A percentile compares a stretch with the other conserved stretches of the same genome.
Evolutionary conservation across 2,888 invertebrate species (phyloP).

Genomic region (Andrena haemorrhoa): DNA sequence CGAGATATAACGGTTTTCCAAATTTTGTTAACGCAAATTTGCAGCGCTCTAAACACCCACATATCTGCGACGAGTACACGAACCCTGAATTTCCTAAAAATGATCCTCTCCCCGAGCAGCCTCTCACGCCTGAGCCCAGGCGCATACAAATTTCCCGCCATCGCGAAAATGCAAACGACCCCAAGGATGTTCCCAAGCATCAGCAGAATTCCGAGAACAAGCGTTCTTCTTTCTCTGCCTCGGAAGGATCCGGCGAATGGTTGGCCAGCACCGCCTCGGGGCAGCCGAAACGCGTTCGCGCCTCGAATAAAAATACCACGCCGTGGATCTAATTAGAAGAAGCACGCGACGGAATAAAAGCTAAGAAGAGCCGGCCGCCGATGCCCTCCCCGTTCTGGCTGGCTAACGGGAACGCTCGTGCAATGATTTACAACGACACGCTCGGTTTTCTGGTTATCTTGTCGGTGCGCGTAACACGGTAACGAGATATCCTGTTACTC

Average conservation of each 20-base stretch:
- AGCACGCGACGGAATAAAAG: conserved; percentile 51
- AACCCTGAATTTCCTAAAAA: no score
- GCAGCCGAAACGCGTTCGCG: conserved; percentile 6
- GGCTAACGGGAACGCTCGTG: not conserved
- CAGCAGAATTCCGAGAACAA: conserved; percentile 15
- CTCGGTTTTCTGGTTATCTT: conserved; percentile 63
- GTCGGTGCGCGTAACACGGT: conserved; percentile 54
- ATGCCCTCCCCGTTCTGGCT: not conserved
- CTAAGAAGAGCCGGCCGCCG: conserved; percentile 21
- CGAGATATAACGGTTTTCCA: no score
- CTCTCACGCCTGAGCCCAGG: not conserved
- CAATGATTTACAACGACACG: conserved; percentile 52
- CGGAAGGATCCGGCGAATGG: no score
- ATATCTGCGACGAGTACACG: no score
- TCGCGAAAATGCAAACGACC: not conserved
- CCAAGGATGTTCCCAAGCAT: not conserved
- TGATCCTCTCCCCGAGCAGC: not conserved
- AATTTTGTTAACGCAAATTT: no score
- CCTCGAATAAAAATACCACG: conserved; percentile 49
- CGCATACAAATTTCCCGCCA: conserved; percentile 2
- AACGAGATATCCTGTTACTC: conserved; percentile 60
- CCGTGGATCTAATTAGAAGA: conserved; percentile 50
- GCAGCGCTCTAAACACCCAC: no score
- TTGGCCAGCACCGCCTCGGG: no score
- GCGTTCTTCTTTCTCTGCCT: conserved; percentile 6